These are phyloP conservation scores for Harpalus rufipes DNA, from an alignment of 2,888 invertebrate genomes.

Conservation along the genomic window DNA sequence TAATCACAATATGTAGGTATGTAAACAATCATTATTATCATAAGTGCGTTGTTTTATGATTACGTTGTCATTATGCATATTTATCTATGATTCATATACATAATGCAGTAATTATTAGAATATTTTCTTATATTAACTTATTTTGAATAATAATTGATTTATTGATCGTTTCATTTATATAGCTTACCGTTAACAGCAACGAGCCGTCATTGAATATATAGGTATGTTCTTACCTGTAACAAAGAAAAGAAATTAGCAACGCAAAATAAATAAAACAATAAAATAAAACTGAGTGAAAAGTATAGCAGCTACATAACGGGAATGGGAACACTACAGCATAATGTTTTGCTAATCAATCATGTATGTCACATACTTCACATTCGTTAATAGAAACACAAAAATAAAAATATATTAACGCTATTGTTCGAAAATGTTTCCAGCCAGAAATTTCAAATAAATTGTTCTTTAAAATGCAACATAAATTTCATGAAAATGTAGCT, in stretches of 20 bases:
- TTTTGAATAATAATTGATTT: too few relatives aligned
- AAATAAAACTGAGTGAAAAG: background rate
- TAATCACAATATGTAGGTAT: too few relatives aligned
- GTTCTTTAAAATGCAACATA: slow-evolving; percentile 47
- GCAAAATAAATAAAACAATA: slow-evolving; percentile 17
- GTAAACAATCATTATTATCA: too few relatives aligned
- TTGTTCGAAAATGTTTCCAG: slow-evolving; percentile 38
- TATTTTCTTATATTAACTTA: too few relatives aligned
- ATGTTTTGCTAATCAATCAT: slow-evolving; percentile 22
- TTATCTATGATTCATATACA: too few relatives aligned
- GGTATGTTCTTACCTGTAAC: slow-evolving; percentile 19
- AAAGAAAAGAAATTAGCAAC: background rate
- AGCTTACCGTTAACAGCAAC: background rate
- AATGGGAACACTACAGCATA: background rate
- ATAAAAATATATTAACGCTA: slow-evolving; percentile 43
- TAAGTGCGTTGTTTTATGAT: too few relatives aligned
- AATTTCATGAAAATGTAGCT: slow-evolving; percentile 45
- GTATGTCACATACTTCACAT: slow-evolving; percentile 36
- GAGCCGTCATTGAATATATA: slow-evolving; percentile 6
- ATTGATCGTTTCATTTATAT: background rate
- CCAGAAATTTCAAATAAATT: slow-evolving; percentile 44
- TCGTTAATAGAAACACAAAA: slow-evolving; percentile 44
- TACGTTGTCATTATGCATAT: too few relatives aligned
- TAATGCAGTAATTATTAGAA: too few relatives aligned
- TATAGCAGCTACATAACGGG: background rate